These are phyloP conservation scores for Geopemphigus sp. DNA, from an alignment of 1,140 invertebrate species.

Conservation along the genomic window DNA sequence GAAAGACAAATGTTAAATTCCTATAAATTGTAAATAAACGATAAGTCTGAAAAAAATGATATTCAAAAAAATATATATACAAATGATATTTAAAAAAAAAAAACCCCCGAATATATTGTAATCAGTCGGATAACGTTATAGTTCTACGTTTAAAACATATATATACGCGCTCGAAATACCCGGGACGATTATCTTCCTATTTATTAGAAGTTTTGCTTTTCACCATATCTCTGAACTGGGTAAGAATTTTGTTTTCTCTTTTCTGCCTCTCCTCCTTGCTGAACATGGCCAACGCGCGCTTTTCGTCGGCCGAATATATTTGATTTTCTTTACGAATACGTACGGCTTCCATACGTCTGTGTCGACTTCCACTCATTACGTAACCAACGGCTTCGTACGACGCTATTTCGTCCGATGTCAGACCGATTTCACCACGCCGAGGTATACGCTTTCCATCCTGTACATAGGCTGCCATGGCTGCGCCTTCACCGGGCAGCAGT, in stretches of 20 bases:
- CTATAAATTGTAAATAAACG: too few species aligned
- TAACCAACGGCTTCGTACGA: conserved; percentile 92
- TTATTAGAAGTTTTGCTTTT: conserved; percentile 64
- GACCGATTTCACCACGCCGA: conserved; percentile 95
- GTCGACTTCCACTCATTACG: conserved; percentile 98
- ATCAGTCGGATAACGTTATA: conserved; percentile 12
- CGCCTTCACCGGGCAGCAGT: conserved; percentile 90
- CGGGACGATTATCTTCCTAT: too few species aligned
- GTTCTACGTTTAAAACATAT: background rate
- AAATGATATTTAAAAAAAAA: too few species aligned
- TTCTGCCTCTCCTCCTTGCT: conserved; percentile 96
- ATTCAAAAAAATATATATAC: too few species aligned
- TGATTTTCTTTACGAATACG: conserved; percentile 99
- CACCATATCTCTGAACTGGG: conserved; percentile 92
- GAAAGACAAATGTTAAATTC: too few species aligned
- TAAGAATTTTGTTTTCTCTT: conserved; percentile 91
- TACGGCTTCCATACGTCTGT: conserved; percentile 99
- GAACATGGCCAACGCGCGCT: conserved; percentile 94
- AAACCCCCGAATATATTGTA: background rate
- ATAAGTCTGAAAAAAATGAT: too few species aligned
- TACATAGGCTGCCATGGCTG: conserved; percentile 97
- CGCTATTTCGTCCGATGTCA: conserved; percentile 94
- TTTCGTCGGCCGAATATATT: conserved; percentile 99
- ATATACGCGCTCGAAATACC: too few species aligned
- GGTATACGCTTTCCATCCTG: conserved; percentile 98